Percentiles rank a stretch among this genome's conserved stretches.
Evolutionary conservation across 2,113 vertebrate genomes (phyloP).

Genomic region (Ceuthmochares aereus): DNA sequence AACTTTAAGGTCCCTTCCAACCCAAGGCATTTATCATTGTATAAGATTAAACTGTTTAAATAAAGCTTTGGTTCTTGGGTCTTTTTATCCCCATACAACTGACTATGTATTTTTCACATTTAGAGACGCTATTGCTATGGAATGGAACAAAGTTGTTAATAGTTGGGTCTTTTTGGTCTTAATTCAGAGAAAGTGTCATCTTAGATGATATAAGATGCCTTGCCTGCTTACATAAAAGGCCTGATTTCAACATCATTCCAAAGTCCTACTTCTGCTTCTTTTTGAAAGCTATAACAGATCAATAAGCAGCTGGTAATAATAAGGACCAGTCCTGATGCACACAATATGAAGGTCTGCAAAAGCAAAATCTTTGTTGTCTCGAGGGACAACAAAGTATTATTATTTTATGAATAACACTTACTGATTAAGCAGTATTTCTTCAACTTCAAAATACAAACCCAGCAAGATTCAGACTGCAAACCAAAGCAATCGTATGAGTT

Average conservation of each 20-base stretch:
- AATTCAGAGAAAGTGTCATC: neutral
- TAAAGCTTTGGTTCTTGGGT: neutral
- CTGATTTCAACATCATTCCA: neutral
- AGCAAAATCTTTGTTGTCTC: neutral
- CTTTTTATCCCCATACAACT: neutral
- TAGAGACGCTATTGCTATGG: neutral
- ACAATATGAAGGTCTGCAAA: neutral
- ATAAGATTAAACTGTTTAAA: neutral
- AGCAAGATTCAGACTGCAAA: constrained; percentile 18
- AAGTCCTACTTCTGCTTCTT: neutral
- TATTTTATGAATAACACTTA: constrained; percentile 1
- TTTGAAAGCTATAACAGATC: neutral
- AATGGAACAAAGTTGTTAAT: neutral
- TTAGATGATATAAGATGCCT: neutral
- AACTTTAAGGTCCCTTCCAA: too few species aligned
- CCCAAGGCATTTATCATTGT: too few species aligned
- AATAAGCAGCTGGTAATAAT: neutral
- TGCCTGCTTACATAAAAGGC: neutral
- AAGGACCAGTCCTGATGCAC: neutral
- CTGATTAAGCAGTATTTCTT: constrained; percentile 20
- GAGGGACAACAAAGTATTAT: neutral
- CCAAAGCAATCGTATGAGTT: neutral
- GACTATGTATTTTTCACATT: neutral
- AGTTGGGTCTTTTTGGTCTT: neutral
- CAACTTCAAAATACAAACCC: constrained; percentile 1